phyloP scores from a whole-genome alignment of 2,888 invertebrate species.

The Pogonocherus hispidulus region DNA sequence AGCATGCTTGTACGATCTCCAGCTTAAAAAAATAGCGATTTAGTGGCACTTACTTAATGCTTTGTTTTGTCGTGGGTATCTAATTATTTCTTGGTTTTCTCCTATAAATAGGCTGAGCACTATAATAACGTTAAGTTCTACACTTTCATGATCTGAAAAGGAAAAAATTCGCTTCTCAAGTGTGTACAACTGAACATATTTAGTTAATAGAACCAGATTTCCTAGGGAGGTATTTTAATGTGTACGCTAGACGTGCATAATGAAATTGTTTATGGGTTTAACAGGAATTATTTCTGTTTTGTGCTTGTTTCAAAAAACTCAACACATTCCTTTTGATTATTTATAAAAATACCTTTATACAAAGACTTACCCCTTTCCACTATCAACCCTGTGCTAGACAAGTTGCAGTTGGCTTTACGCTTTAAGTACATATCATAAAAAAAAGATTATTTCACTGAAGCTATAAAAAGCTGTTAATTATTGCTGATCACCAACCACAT shows the following conservation, averaged over 20 bases:
- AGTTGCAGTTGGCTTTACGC: no score
- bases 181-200: background rate
- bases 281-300: background rate
- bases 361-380: no score
- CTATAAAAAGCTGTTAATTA: no score
- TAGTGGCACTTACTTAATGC: slow-evolving; percentile 30
- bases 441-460: no score
- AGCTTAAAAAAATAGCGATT: slow-evolving; percentile 26
- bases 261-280: slow-evolving; percentile 1
- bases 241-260: background rate
- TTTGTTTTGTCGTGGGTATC: slow-evolving; percentile 21
- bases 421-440: no score
- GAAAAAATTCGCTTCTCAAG: slow-evolving; percentile 5
- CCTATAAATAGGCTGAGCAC: slow-evolving; percentile 24
- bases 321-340: background rate
- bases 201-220: background rate
- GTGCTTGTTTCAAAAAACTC: background rate
- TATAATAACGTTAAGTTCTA: slow-evolving; percentile 16
- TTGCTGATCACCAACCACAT: no score
- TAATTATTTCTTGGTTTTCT: slow-evolving; percentile 27
- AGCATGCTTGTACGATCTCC: slow-evolving; percentile 27
- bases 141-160: slow-evolving; percentile 15
- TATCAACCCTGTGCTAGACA: no score
- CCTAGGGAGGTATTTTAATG: background rate
- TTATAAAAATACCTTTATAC: no score